Base-by-base conservation (phyloP, 1,140 invertebrate species). In the Drosophila saltans region DNA sequence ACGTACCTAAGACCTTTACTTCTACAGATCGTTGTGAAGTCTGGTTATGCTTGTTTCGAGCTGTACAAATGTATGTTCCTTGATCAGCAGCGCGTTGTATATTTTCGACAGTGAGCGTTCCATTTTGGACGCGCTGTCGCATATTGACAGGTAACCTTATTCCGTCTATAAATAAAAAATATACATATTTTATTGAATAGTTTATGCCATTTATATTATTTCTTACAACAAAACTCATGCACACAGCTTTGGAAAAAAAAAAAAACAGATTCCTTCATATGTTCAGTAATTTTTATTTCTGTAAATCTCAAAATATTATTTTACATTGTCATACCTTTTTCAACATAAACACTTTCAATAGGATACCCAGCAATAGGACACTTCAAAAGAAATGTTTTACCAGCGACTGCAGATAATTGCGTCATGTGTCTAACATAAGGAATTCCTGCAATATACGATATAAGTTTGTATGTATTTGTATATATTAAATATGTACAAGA, bases 341-440 rank as follows among this genome's bases (percentile, higher is more conserved):
- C 94, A 94, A 95, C 96, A 43, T 93, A 92, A 40, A 96, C 94
- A 26, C 93, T 93, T 70, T 94, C 93, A 40, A 96, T 94, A 8
- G 96, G 96, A 91, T 95, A 96, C 16, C 96, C 96, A 24, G 95
- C 95, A 30, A 95, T 95, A 62, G 95, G 95, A 90, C 96, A 96
- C 75, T 94, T 93, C 48, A 96, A 93, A 21, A 93, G 91, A 43
- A 96, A 92, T 82, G 91, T 91, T 79, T 95, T 94, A 48, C 95
- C 95, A 16, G 95, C 95, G 16, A 96, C 94, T 8, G 95, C 95
- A 52, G 95, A 95, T 66, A 96, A 92, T 67, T 95, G 94, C 16
- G 93, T 92, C 95, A 96, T 96, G 63, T 94, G 93, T 65, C 95
- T 93, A 40, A 96, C 94, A 83, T 94, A 95, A 10, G 95, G 95